These are phyloP conservation scores for Geothlypis trichas DNA, from an alignment of 2,113 vertebrate species.

Conservation along the genomic window DNA sequence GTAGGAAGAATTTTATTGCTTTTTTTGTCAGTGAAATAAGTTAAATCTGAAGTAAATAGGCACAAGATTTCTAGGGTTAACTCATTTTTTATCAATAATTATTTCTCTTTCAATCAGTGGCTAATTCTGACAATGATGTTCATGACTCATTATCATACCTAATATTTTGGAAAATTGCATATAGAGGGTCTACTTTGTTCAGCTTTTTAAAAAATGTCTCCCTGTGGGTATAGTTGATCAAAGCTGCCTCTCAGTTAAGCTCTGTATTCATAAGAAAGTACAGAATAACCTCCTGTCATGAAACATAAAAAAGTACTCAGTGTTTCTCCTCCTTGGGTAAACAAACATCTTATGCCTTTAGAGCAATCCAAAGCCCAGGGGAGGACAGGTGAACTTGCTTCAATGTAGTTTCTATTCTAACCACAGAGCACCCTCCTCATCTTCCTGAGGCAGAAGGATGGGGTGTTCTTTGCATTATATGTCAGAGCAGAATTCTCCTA, in stretches of 20 bases:
- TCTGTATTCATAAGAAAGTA: neutral
- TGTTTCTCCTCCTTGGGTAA: neutral
- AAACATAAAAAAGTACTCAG: neutral
- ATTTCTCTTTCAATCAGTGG: neutral
- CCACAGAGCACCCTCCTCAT: neutral
- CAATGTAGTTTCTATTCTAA: neutral
- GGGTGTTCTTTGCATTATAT: neutral
- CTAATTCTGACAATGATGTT: neutral
- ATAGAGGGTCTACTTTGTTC: neutral
- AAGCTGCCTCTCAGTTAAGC: neutral
- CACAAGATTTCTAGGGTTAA: neutral
- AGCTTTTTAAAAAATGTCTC: neutral
- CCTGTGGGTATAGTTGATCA: neutral
- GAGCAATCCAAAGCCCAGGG: neutral
- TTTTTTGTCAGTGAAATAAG: constrained; percentile 50
- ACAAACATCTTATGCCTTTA: neutral
- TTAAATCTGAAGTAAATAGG: constrained; percentile 2
- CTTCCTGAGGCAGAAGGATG: neutral
- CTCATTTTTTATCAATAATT: neutral
- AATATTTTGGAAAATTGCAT: neutral
- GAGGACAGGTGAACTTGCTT: neutral
- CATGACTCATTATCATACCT: neutral
- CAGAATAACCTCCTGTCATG: neutral
- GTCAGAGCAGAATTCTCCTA: neutral
- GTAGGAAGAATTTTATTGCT: constrained; percentile 38